phyloP scores from a whole-genome alignment of 2,888 invertebrate genomes.

The Athetis lepigone region DNA sequence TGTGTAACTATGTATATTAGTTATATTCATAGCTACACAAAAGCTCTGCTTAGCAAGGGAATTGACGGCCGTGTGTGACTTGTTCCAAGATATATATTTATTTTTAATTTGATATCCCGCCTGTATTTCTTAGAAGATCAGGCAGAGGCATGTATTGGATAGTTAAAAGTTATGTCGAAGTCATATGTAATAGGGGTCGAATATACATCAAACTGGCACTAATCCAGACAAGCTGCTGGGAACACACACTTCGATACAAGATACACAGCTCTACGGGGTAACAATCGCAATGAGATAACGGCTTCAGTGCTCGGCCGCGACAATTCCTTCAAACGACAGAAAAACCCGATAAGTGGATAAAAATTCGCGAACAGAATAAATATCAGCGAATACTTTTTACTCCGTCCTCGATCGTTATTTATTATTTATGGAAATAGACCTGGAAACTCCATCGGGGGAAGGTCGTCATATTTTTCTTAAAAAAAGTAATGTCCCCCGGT shows the following conservation, averaged over 20 bases:
- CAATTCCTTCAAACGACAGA: conserved; percentile 63
- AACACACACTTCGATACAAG: neutral
- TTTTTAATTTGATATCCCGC: too few species aligned
- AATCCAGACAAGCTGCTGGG: neutral
- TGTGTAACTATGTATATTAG: too few species aligned
- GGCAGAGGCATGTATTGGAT: too few species aligned
- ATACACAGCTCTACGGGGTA: neutral
- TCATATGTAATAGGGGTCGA: neutral
- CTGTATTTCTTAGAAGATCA: too few species aligned
- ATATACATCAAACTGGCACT: neutral
- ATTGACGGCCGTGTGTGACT: too few species aligned
- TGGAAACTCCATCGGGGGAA: conserved; percentile 85
- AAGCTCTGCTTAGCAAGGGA: too few species aligned
- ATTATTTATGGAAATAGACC: conserved; percentile 90
- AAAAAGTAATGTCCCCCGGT: conserved; percentile 85
- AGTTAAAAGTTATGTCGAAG: too few species aligned
- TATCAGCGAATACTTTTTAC: conserved; percentile 85
- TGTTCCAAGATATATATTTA: too few species aligned
- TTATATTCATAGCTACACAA: too few species aligned
- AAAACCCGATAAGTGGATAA: conserved; percentile 85
- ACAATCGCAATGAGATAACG: conserved; percentile 8
- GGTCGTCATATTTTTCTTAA: conserved; percentile 89
- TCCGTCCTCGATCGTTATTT: conserved; percentile 87
- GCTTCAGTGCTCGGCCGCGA: conserved; percentile 31
- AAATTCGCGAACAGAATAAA: conserved; percentile 87